Evolutionary conservation across 2,113 vertebrate genomes (phyloP), one percentile per base, ranked within the genome.

Genomic region (Paramisgurnus dabryanus): DNA sequence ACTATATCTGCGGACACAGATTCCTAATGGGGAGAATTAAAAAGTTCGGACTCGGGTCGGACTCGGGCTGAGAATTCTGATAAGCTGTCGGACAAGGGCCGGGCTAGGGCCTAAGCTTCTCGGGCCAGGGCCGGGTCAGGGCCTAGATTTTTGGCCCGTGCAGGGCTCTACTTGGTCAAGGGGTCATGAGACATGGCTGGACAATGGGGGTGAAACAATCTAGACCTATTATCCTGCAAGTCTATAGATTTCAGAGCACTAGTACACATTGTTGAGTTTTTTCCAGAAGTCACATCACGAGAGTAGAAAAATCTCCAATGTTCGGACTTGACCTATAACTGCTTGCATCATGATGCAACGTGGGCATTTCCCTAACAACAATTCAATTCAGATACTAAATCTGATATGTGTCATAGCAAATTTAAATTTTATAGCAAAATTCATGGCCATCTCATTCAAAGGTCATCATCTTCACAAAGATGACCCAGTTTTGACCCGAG

Each of bases 131-230:
- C n/a, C n/a, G n/a, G n/a, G n/a, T n/a, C n/a, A n/a, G n/a, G n/a
- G n/a, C n/a, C n/a, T n/a, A n/a, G n/a, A n/a, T n/a, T n/a, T n/a
- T n/a, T n/a, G n/a, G n/a, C n/a, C n/a, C n/a, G n/a, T n/a, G n/a
- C n/a, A n/a, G n/a, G n/a, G n/a, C n/a, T n/a, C n/a, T n/a, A n/a
- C 79, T 71, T 85, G 90, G 85, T 89, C 86, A 89, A 84, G 83
- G 73, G 85, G 88, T 90, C 88, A 88, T 82, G 86, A 89, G 84
- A 87, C 87, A 86, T 81, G 13, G 86, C 78, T 83, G 84, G 85
- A 85, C 83, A 85, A 85, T 85, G 84, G 67, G 67, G 67, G 73
- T 66, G 85, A 88, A 85, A 88, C 70, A 74, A 86, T 89, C 86
- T 80, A 82, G 83, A 86, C 81, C 72, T 86, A 81, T 83, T 86